Evolutionary conservation across 37 sponge, comb jelly and placozoan species (phyloP).

Genomic region (Spongia lamella): DNA sequence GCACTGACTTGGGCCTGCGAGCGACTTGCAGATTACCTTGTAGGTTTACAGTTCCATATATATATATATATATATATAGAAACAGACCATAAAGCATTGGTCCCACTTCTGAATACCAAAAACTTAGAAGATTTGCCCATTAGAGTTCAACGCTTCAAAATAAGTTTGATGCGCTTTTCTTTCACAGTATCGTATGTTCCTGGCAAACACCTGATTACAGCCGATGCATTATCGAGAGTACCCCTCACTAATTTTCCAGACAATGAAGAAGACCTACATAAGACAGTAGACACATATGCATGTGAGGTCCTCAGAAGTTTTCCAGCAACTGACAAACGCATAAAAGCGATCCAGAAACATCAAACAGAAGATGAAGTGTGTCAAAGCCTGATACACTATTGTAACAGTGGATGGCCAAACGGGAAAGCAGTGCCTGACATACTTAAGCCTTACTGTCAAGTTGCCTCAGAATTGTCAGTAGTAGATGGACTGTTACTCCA

Average conservation of each 20-base stretch:
- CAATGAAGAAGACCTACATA: neutral
- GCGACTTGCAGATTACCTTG: slow-evolving; percentile 17
- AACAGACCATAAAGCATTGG: slow-evolving; percentile 64
- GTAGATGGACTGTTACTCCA: slow-evolving; percentile 39
- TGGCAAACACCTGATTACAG: slow-evolving; percentile 42
- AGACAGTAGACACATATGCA: neutral
- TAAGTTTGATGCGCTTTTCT: slow-evolving; percentile 46
- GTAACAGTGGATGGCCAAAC: too few species aligned
- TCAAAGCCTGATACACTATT: too few species aligned
- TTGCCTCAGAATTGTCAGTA: slow-evolving; percentile 15
- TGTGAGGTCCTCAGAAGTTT: too few species aligned
- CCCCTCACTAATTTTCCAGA: too few species aligned
- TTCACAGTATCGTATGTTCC: slow-evolving; percentile 54
- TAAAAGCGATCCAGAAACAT: too few species aligned
- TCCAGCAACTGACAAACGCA: too few species aligned
- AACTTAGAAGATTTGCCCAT: slow-evolving; percentile 39
- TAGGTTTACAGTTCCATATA: too few species aligned
- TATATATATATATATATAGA: too few species aligned
- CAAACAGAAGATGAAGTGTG: too few species aligned
- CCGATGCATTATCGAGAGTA: slow-evolving; percentile 53
- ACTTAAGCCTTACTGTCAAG: neutral
- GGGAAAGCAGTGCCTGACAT: neutral
- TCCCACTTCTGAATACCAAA: slow-evolving; percentile 51
- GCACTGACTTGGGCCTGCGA: too few species aligned
- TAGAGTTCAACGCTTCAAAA: slow-evolving; percentile 40